Evolutionary conservation across 2,888 invertebrate genomes (phyloP).

Genomic region (Parnassius apollo): DNA sequence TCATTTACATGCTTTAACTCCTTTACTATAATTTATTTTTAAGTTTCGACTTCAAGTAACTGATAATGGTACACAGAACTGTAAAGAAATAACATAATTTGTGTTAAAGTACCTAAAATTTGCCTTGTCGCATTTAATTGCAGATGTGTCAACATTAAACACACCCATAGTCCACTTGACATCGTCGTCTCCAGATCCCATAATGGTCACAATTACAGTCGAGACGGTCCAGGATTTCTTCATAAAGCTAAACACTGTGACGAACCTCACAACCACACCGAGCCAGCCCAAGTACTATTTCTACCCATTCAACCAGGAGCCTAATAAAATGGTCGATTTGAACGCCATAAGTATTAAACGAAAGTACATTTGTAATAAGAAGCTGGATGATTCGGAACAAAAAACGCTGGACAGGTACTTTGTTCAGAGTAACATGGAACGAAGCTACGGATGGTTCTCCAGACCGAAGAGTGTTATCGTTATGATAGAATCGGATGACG

Average conservation of each 20-base stretch:
- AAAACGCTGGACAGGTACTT: conserved; percentile 40
- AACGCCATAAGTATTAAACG: conserved; percentile 48
- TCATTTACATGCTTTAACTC: too few relatives aligned
- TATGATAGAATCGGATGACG: conserved; percentile 83
- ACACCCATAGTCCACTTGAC: conserved; percentile 85
- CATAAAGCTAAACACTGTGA: conserved; percentile 62
- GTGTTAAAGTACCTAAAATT: too few relatives aligned
- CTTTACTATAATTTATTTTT: too few relatives aligned
- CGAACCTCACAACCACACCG: conserved; percentile 68
- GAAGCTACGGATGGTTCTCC: conserved; percentile 51
- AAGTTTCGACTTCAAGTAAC: too few relatives aligned
- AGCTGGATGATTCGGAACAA: conserved; percentile 44
- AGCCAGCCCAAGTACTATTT: conserved; percentile 78
- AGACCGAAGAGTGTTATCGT: conserved; percentile 80
- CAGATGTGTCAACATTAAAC: conserved; percentile 63
- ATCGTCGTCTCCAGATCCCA: conserved; percentile 81
- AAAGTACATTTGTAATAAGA: conserved; percentile 82
- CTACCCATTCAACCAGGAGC: conserved; percentile 73
- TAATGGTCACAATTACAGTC: conserved; percentile 82
- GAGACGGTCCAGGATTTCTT: conserved; percentile 82
- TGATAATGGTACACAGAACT: too few relatives aligned
- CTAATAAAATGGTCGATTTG: conserved; percentile 49
- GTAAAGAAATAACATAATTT: too few relatives aligned
- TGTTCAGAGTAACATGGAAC: conserved; percentile 39
- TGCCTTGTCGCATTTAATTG: conserved; percentile 32